Base-by-base conservation (phyloP, 2,113 vertebrate species). In the Octodon degus region DNA sequence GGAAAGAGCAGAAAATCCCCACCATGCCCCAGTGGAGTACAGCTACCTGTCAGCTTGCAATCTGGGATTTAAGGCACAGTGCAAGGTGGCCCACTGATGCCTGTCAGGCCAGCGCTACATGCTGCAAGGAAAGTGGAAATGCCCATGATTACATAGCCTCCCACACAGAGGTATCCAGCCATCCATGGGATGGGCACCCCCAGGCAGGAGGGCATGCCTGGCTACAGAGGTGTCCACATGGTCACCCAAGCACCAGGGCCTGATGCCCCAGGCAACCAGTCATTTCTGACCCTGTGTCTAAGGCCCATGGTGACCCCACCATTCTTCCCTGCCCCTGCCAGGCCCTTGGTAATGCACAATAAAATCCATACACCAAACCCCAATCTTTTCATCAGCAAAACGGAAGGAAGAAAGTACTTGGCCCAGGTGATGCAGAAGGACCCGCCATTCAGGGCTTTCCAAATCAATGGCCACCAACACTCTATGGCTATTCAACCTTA, bases 1-100 rank as follows among this genome's bases (percentile, higher is more conserved):
- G 70, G 55, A 37, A 94, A 84, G 92, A 87, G 65, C 32, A 37
- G 30, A 90, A 94, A 95, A 68, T 81, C 83, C 37, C 84, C 91
- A 62, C 37, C 63, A 43, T 2, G 2, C 63, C 34, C 84, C 76
- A n/a, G 47, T 3, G 24, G 85, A 67, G 84, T 47, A 17, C 94
- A 94, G 67, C 58, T 30, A 65, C 43, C 82, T 2, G 1, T 81
- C 84, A 74, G 72, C 82, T 94, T 88, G 87, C 93, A 94, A 58
- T 24, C 65, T 34, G 50, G 55, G 40, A 60, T 60, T 84, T 43
- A 30, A 20, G 27, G 47, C 34, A 86, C 81, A 85, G 60, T 67
- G 83, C 68, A n/a, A 2, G 0, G 82, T 34, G 43, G 89, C 16
- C 79, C 76, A 70, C 1, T 27, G n/a, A 47, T 32, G 14, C 63